Evolutionary conservation across 1,140 invertebrate species (phyloP), one percentile per base, ranked within the genome.

Genomic region (Cataglyphis hispanica): DNA sequence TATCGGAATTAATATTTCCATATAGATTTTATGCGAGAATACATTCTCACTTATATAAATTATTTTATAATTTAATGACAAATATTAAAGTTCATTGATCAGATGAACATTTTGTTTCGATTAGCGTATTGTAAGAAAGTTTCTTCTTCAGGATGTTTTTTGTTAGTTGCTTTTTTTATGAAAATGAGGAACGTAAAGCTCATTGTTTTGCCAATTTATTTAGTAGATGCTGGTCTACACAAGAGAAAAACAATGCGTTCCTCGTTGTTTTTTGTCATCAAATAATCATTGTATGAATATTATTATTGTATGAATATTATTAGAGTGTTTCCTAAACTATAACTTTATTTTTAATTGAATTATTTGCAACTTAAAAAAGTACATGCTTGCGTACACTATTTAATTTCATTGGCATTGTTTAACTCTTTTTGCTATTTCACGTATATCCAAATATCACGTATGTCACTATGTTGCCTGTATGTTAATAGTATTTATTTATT

Each of bases 101-200:
- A n/a, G 34, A 16, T 63, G 31, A 16, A 70, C 37, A 70, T 64
- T 69, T 58, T 46, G n/a, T 46, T 83, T 25, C 1, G 10, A n/a
- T 4, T 22, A 13, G 3, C 13, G 13, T 46, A 7, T 86, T 11
- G 11, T 67, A 58, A 40, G 13, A 86, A 74, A 78, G 74, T 87
- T 89, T 78, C 22, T 87, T 89, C 80, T 37, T 40, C 56, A 75
- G 78, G 37, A 46, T 81, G 81, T 78, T 37, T 77, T 53, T 77
- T 34, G 25, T 78, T 56, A 46, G 76, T 61, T 85, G 43, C 66
- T 56, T 19, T 80, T 19, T 80, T 37, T 72, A n/a, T 74, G 74
- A 63, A 46, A 61, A 31, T 8, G 56, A 88, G 84, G 22, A 88
- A 86, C 31, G 69, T 63, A 34, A 88, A 72, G n/a, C 22, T 83